phyloP scores from a whole-genome alignment of 2,797 vertebrate species.

The Karalla daura region DNA sequence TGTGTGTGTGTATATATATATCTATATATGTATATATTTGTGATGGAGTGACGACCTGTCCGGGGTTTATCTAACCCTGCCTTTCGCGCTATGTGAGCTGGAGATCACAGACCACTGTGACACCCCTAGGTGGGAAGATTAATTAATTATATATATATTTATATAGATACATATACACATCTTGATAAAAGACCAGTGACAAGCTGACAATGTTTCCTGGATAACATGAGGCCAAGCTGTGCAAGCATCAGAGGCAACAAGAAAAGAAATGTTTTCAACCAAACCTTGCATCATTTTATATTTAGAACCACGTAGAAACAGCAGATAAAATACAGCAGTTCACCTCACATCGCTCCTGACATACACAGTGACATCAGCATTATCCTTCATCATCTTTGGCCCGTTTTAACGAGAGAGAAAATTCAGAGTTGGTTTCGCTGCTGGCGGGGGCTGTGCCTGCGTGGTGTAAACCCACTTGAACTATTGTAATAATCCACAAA shows the following conservation, averaged over 20 bases:
- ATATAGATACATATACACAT: no score
- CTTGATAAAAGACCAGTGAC: no score
- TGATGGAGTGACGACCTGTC: no score
- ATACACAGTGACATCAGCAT: slow-evolving; percentile 48
- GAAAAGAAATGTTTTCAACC: slow-evolving; percentile 44
- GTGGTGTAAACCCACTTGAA: slow-evolving; percentile 44
- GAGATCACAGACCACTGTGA: no score
- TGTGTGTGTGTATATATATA: slow-evolving; percentile 8
- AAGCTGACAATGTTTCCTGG: slow-evolving; percentile 28
- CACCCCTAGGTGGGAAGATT: no score
- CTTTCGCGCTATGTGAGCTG: no score
- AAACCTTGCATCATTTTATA: slow-evolving; percentile 40
- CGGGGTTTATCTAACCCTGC: no score
- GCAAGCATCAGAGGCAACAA: slow-evolving; percentile 16
- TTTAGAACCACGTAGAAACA: background rate
- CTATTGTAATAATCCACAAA: slow-evolving; percentile 62
- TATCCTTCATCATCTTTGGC: slow-evolving; percentile 27
- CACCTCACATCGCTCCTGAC: slow-evolving; percentile 22
- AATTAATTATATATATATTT: no score
- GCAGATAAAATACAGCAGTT: slow-evolving; percentile 16
- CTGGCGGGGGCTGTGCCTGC: slow-evolving; percentile 21
- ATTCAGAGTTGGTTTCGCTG: slow-evolving; percentile 21
- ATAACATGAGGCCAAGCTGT: slow-evolving; percentile 23
- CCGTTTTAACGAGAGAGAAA: slow-evolving; percentile 35
- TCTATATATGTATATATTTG: no score